Base-by-base conservation (phyloP, 2,797 vertebrate genomes). In the Propithecus perrieri region DNA sequence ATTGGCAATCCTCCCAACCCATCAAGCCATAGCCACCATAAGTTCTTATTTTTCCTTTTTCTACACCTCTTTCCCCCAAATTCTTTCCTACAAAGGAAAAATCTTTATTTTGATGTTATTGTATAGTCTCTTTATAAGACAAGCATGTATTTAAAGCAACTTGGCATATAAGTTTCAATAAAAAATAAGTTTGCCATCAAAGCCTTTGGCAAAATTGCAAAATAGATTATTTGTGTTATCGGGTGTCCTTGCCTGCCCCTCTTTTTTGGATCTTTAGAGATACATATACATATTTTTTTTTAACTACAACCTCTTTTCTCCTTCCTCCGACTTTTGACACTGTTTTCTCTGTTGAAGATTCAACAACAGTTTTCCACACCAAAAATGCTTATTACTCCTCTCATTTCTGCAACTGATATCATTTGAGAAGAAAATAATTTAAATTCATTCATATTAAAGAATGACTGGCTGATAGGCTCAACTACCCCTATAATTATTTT, bases 401-500 rank as follows among this genome's bases (percentile, higher is more conserved):
- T 96, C 53, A 69, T 97, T 97, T 96, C 78, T 94, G 79, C 88
- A 96, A 96, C 71, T 94, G 94, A 96, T 95, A 97, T 92, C 72
- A 79, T 88, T 92, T 76, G 96, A 97, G 55, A 97, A 96, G 95
- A 96, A 97, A 97, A 95, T 95, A 79, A 98, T 98, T 96, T 97
- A 71, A 97, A 97, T 97, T 96, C 91, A 97, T 97, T 97, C 92
- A 97, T 24, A 92, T 71, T 96, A 80, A 97, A 98, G 97, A 97
- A 98, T 98, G 94, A 96, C 92, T 93, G 88, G 41, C 92, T 98
- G 97, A 98, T 97, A 97, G 89, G 46, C 96, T 86, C 85, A 92
- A 83, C 89, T 89, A 89, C 67, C 85, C 92, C 96, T 94, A 91
- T 97, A 97, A 97, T 98, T 97, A 98, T 97, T 98, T 98, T 97